Conservation (phyloP, 2,113 vertebrate genomes). For the Sebastes schlegelii region DNA sequence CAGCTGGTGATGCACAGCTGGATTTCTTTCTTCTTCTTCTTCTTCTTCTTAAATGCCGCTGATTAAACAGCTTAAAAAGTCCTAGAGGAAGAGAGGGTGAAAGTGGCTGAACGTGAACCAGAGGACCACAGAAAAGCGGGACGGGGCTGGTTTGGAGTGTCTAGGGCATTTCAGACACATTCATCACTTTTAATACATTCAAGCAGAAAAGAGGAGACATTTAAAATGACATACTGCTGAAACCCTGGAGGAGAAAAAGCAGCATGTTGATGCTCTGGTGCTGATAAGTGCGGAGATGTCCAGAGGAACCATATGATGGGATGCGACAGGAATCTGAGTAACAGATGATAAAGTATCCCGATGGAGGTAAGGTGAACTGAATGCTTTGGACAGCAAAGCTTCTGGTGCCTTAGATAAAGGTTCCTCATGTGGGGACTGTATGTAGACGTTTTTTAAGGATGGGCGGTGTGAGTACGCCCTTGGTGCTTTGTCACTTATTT, state of each 20-base stretch:
- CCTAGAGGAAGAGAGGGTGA: conserved; percentile 15
- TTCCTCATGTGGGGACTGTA: not conserved
- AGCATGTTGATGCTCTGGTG: conserved; percentile 42
- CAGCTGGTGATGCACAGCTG: conserved; percentile 53
- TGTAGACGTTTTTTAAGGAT: not conserved
- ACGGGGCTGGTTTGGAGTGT: not conserved
- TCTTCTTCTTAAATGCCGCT: conserved; percentile 41
- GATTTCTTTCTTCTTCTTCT: conserved; percentile 40
- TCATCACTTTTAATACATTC: conserved; percentile 51
- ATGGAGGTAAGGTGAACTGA: conserved; percentile 24
- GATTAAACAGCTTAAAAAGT: conserved; percentile 54
- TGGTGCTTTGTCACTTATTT: conserved; percentile 34
- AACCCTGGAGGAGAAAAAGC: conserved; percentile 24
- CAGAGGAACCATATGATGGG: conserved; percentile 55
- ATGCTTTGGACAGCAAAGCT: conserved; percentile 11
- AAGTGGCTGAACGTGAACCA: conserved; percentile 31
- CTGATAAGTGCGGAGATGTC: conserved; percentile 60
- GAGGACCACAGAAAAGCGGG: conserved; percentile 20
- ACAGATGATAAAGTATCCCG: conserved; percentile 41
- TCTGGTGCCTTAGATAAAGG: conserved; percentile 35
- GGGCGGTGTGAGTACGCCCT: not conserved
- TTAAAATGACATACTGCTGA: conserved; percentile 58
- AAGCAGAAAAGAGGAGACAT: conserved; percentile 40
- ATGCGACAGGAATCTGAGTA: conserved; percentile 47
- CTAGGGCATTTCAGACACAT: conserved; percentile 51